Evolutionary conservation across 2,113 vertebrate species (phyloP).

Genomic region (Oncorhynchus keta): DNA sequence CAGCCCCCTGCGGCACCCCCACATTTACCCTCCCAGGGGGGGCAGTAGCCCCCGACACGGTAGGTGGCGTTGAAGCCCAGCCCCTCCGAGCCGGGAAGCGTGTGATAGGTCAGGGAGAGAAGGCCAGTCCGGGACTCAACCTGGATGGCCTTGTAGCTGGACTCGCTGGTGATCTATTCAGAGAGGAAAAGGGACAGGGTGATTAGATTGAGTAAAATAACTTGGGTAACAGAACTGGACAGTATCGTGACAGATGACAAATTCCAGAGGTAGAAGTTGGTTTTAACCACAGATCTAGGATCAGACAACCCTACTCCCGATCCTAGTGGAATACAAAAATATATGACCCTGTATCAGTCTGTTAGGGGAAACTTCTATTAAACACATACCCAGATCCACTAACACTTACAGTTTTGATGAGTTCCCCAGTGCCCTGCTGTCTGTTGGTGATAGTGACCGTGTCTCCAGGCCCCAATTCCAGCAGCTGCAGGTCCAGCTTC

Average conservation of each 20-base stretch:
- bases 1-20: constrained; percentile 76
- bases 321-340: too few relatives aligned
- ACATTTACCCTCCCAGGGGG: constrained; percentile 83
- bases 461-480: constrained; percentile 75
- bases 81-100: constrained; percentile 57
- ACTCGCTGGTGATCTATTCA: constrained; percentile 73
- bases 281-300: too few relatives aligned
- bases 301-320: too few relatives aligned
- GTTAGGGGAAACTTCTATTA: too few relatives aligned
- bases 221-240: too few relatives aligned
- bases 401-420: constrained; percentile 72
- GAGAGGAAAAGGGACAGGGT: background rate
- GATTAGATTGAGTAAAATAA: too few relatives aligned
- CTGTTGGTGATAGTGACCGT: constrained; percentile 74
- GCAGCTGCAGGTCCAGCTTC: constrained; percentile 78
- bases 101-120: constrained; percentile 74
- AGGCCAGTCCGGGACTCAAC: constrained; percentile 82
- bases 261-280: too few relatives aligned
- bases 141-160: constrained; percentile 78
- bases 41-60: constrained; percentile 83
- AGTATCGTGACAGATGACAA: too few relatives aligned
- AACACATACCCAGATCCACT: too few relatives aligned
- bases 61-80: constrained; percentile 87
- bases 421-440: constrained; percentile 62
- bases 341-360: too few relatives aligned